A percentile compares a stretch with the other conserved stretches of the same genome.
Evolutionary conservation across 64 coral and sea anemone genomes (phyloP).

Genomic region (Stylophora pistillata): DNA sequence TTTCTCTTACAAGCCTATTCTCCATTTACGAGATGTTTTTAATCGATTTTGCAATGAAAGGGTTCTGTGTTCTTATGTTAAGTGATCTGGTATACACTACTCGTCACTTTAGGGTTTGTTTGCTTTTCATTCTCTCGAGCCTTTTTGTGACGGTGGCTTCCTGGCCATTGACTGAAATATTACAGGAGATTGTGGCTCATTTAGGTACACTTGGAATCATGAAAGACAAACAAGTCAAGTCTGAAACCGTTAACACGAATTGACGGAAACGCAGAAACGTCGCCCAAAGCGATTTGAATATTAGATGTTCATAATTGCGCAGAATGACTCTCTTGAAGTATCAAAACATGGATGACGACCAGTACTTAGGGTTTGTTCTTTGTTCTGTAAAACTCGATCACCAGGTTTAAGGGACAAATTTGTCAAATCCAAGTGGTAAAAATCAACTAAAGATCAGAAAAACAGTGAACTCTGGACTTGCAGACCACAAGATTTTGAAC

Average conservation of each 20-base stretch:
- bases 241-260: background rate
- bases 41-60: constrained; percentile 46
- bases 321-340: constrained; percentile 39
- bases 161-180: constrained; percentile 49
- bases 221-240: constrained; percentile 11
- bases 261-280: constrained; percentile 14
- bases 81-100: constrained; percentile 54
- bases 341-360: constrained; percentile 28
- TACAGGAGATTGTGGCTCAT: constrained; percentile 6
- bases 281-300: constrained; percentile 25
- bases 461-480: background rate
- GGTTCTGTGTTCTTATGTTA: constrained; percentile 70
- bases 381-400: constrained; percentile 10
- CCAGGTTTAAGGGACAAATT: background rate
- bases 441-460: background rate
- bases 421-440: background rate
- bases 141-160: constrained; percentile 36
- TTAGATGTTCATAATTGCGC: constrained; percentile 21
- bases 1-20: background rate
- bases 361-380: constrained; percentile 36
- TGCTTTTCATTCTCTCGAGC: constrained; percentile 50
- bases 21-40: constrained; percentile 12
- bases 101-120: constrained; percentile 61
- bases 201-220: constrained; percentile 25
- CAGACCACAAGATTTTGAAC: constrained; percentile 19